These are phyloP conservation scores for Cavia aperea DNA, from an alignment of 2,113 vertebrate species.

Conservation along the genomic window DNA sequence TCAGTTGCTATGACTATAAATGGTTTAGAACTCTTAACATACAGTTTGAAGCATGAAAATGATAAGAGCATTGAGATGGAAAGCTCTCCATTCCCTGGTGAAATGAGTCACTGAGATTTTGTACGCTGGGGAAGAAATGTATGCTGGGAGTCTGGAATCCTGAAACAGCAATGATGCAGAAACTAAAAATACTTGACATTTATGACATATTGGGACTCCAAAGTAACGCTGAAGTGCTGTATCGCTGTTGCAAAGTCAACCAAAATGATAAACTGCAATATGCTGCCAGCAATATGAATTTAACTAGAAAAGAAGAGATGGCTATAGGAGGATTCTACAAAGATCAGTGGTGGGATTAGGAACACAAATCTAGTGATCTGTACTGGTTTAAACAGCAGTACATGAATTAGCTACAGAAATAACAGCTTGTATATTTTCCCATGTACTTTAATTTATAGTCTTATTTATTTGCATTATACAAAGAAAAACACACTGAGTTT, in stretches of 20 bases:
- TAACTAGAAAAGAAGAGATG: neutral
- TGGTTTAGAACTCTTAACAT: neutral
- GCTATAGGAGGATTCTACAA: neutral
- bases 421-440: neutral
- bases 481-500: constrained; percentile 33
- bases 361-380: neutral
- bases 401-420: neutral
- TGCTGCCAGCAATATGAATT: neutral
- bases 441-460: constrained; percentile 27
- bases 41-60: neutral
- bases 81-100: constrained; percentile 32
- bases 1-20: neutral
- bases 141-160: constrained; percentile 29
- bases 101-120: constrained; percentile 49
- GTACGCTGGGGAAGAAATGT: neutral
- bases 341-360: neutral
- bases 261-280: neutral
- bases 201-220: constrained; percentile 26
- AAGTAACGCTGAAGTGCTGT: neutral
- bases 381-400: neutral
- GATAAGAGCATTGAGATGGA: neutral
- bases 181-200: constrained; percentile 64
- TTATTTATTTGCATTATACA: constrained; percentile 42
- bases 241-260: neutral
- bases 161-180: constrained; percentile 14